phyloP scores from a whole-genome alignment of 2,797 vertebrate species.

The Gallinago nigripennis region DNA sequence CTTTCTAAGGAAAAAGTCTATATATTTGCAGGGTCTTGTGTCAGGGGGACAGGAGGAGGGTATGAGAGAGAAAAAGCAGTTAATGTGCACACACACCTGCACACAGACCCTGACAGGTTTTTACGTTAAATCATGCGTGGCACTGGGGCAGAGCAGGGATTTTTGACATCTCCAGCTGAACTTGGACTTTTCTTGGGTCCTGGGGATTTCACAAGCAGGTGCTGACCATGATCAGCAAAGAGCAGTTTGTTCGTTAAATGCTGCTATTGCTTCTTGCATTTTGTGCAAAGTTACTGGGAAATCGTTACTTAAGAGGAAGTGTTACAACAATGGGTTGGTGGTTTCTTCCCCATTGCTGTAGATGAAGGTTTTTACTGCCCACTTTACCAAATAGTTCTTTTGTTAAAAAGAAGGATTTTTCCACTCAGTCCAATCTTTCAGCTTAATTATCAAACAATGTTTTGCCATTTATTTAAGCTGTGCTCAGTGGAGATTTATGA shows the following conservation, averaged over 20 bases:
- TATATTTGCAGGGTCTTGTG: not conserved
- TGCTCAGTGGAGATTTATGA: not conserved
- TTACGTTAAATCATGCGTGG: not conserved
- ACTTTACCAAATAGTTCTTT: not conserved
- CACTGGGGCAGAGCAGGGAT: not conserved
- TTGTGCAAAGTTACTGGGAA: not conserved
- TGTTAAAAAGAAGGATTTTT: not conserved
- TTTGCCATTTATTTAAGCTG: not conserved
- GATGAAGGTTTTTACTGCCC: not conserved
- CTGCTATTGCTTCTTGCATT: not conserved
- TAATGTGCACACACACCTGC: not conserved
- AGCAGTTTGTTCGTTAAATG: not conserved
- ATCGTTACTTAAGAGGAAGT: slow-evolving; percentile 48
- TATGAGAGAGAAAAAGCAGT: not conserved
- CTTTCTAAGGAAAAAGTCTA: not conserved
- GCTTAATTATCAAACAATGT: not conserved
- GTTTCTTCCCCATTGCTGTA: not conserved
- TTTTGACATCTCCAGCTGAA: not conserved
- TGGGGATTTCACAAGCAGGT: not conserved
- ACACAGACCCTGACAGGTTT: not conserved
- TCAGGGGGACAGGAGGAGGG: not conserved
- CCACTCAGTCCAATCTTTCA: not conserved
- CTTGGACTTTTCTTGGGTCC: not conserved
- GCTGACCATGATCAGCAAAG: not conserved
- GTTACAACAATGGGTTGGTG: slow-evolving; percentile 4